Evolutionary conservation across 2,113 vertebrate species (phyloP).

Genomic region (Tychaedon coryphoeus): DNA sequence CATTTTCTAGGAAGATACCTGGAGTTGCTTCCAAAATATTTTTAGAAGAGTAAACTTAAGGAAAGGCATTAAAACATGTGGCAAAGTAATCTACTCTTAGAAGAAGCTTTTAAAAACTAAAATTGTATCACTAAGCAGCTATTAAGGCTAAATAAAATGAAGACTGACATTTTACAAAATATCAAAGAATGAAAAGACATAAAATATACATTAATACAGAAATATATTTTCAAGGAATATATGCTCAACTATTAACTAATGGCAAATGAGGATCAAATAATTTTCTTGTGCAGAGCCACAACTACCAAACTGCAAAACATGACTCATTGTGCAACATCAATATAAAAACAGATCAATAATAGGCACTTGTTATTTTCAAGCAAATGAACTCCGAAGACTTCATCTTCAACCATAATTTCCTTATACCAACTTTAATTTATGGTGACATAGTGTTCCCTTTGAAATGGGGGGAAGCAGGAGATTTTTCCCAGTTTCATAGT

Average conservation of each 20-base stretch:
- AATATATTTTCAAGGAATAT: background rate
- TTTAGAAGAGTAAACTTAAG: background rate
- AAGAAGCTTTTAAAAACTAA: background rate
- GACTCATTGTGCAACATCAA: background rate
- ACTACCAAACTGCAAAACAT: background rate
- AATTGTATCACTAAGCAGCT: background rate
- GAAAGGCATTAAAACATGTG: background rate
- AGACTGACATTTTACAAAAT: background rate
- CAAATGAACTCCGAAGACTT: background rate
- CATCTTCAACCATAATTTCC: background rate
- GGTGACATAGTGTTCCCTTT: background rate
- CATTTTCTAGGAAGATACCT: background rate
- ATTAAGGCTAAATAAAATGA: background rate
- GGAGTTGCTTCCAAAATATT: background rate
- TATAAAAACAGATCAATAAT: background rate
- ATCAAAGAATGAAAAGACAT: background rate
- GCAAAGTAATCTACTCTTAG: background rate
- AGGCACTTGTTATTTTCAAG: background rate
- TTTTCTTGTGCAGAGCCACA: background rate
- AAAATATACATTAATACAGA: slow-evolving; percentile 1
- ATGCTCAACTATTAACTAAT: background rate
- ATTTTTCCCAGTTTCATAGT: background rate
- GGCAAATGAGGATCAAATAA: background rate
- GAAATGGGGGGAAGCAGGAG: accelerated
- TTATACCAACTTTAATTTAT: background rate